phyloP scores from a whole-genome alignment of 2,888 invertebrate genomes.

The Morinoia aosen region DNA sequence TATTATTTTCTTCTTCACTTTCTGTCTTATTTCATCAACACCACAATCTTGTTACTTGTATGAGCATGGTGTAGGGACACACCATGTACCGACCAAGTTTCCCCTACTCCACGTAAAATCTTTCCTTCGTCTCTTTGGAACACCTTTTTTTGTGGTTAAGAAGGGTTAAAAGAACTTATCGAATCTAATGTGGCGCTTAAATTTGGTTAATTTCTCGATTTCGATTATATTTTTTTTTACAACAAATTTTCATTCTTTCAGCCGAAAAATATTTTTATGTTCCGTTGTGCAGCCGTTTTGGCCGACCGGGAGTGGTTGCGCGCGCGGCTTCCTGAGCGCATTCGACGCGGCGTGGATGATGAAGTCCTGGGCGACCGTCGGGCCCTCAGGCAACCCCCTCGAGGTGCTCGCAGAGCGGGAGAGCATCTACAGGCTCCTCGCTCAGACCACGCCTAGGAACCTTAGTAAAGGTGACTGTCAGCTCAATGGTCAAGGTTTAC shows the following conservation, averaged over 20 bases:
- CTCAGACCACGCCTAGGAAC: slow-evolving; percentile 97
- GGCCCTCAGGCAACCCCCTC: slow-evolving; percentile 78
- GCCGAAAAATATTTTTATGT: background rate
- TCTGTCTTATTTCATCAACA: too few species aligned
- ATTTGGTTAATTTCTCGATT: too few species aligned
- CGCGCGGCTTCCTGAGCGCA: slow-evolving; percentile 94
- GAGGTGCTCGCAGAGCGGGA: slow-evolving; percentile 94
- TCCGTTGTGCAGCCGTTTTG: slow-evolving; percentile 83
- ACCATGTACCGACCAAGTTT: too few species aligned
- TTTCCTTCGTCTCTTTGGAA: too few species aligned
- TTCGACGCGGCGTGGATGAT: slow-evolving; percentile 98
- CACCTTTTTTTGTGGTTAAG: too few species aligned
- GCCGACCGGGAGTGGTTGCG: slow-evolving; percentile 99
- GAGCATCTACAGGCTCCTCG: slow-evolving; percentile 88
- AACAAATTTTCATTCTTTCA: too few species aligned
- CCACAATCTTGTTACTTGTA: too few species aligned
- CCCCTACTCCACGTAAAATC: too few species aligned
- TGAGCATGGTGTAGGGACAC: too few species aligned
- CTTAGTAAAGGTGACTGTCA: slow-evolving; percentile 81
- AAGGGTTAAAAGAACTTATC: too few species aligned
- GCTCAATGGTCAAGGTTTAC: slow-evolving; percentile 70
- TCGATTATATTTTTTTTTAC: background rate
- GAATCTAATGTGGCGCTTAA: too few species aligned
- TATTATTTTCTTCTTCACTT: too few species aligned
- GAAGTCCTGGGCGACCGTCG: slow-evolving; percentile 82